Percentiles rank a stretch among this genome's conserved stretches.
Evolutionary conservation across 2,113 vertebrate species (phyloP).

Genomic region (Coryphaenoides rupestris): DNA sequence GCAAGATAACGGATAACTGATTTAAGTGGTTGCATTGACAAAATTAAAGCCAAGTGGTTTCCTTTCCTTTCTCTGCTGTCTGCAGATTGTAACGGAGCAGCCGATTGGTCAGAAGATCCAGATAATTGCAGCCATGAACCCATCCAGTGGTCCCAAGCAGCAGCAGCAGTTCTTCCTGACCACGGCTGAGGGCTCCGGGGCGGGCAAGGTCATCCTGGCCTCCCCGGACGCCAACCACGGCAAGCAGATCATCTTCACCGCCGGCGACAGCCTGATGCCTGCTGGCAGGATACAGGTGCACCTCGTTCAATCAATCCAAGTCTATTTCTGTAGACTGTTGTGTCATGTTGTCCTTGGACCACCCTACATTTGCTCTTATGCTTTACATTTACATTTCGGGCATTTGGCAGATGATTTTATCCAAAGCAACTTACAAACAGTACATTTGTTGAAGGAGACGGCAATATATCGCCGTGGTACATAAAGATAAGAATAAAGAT

Average conservation of each 20-base stretch:
- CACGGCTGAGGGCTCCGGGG: conserved; percentile 86
- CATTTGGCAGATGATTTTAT: neutral
- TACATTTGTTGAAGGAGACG: too few relatives aligned
- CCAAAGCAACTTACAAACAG: neutral
- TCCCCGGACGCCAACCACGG: conserved; percentile 83
- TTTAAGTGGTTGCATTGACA: too few relatives aligned
- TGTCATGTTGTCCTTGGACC: too few relatives aligned
- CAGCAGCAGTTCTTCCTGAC: conserved; percentile 97
- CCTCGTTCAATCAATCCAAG: too few relatives aligned
- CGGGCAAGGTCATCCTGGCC: conserved; percentile 92
- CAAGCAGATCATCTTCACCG: conserved; percentile 95
- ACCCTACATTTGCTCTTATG: neutral
- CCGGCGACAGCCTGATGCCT: conserved; percentile 90
- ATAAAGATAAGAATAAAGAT: too few relatives aligned
- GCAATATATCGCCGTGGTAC: too few relatives aligned
- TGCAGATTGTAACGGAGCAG: conserved; percentile 97
- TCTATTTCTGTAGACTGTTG: too few relatives aligned
- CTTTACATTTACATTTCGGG: neutral
- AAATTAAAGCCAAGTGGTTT: neutral
- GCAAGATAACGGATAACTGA: conserved; percentile 46
- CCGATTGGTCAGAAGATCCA: conserved; percentile 97
- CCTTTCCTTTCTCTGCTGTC: conserved; percentile 35
- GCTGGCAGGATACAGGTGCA: conserved; percentile 92
- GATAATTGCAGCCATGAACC: conserved; percentile 91
- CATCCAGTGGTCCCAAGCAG: conserved; percentile 84